These are phyloP conservation scores for Hippocampus comes DNA, from an alignment of 2,113 vertebrate species.

Conservation along the genomic window DNA sequence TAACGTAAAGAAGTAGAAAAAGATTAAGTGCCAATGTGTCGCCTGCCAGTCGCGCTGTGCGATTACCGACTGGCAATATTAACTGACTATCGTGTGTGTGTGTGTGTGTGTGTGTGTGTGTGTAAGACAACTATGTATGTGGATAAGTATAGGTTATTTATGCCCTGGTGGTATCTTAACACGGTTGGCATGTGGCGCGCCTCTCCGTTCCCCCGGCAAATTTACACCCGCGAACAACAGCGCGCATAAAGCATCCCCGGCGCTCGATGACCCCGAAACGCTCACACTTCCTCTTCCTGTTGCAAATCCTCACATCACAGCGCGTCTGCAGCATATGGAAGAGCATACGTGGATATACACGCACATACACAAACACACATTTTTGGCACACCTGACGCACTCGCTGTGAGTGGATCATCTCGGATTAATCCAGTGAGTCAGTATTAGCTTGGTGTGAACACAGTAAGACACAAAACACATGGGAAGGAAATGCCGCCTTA, in stretches of 20 bases:
- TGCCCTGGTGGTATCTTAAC: conserved; percentile 21
- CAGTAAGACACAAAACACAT: conserved; percentile 65
- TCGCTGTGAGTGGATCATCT: conserved; percentile 58
- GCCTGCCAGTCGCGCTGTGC: conserved; percentile 47
- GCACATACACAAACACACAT: conserved; percentile 5
- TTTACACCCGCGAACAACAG: conserved; percentile 66
- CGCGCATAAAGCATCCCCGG: conserved; percentile 61
- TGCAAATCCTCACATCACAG: not conserved
- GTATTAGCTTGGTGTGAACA: conserved; percentile 70
- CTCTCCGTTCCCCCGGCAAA: conserved; percentile 59
- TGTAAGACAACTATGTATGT: not conserved
- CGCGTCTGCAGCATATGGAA: not conserved
- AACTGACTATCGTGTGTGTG: conserved; percentile 43
- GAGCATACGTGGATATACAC: not conserved
- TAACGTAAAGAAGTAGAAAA: conserved; percentile 32
- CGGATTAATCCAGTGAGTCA: conserved; percentile 70
- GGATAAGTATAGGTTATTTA: not conserved
- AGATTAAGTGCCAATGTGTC: conserved; percentile 41
- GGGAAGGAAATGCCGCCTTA: conserved; percentile 1
- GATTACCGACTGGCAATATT: conserved; percentile 23
- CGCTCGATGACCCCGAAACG: conserved; percentile 35
- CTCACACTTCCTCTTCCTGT: conserved; percentile 13
- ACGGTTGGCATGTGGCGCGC: not conserved
- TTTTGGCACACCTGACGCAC: conserved; percentile 5
- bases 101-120: not conserved